Conservation (phyloP, 2,888 invertebrate species). For the Papilio elwesi region DNA sequence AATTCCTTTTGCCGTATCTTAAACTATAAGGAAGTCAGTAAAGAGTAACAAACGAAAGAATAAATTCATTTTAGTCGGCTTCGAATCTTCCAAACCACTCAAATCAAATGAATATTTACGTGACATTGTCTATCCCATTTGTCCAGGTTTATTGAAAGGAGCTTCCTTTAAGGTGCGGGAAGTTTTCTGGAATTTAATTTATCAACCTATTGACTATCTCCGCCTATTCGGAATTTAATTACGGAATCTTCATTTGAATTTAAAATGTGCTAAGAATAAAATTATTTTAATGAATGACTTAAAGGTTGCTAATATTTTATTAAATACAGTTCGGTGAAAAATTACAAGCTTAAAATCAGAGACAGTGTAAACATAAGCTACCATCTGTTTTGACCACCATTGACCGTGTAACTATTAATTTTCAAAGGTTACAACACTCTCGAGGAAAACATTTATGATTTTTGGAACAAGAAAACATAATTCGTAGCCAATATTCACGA, state of each 20-base stretch:
- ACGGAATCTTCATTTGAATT: conserved; percentile 29
- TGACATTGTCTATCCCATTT: conserved; percentile 13
- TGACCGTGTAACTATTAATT: too few species aligned
- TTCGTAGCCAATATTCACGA: too few species aligned
- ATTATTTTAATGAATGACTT: conserved; percentile 1
- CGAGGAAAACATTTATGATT: too few species aligned
- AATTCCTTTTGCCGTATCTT: too few species aligned
- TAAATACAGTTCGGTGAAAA: not conserved
- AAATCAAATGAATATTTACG: conserved; percentile 14
- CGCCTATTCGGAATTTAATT: conserved; percentile 21
- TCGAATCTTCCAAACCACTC: conserved; percentile 4
- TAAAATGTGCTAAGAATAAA: conserved; percentile 22
- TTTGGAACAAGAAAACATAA: too few species aligned
- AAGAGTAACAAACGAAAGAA: not conserved
- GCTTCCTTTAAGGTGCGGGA: conserved; percentile 2
- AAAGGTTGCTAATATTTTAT: not conserved
- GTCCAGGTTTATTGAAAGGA: conserved; percentile 9
- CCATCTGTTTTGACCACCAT: too few species aligned
- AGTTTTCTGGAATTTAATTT: conserved; percentile 27
- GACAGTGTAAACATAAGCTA: too few species aligned
- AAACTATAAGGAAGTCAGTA: not conserved
- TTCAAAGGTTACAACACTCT: too few species aligned
- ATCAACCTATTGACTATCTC: conserved; percentile 11
- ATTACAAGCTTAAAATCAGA: not conserved
- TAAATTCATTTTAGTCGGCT: not conserved